These are phyloP conservation scores for Melinaea menophilus DNA, from an alignment of 2,888 invertebrate genomes.

Conservation along the genomic window DNA sequence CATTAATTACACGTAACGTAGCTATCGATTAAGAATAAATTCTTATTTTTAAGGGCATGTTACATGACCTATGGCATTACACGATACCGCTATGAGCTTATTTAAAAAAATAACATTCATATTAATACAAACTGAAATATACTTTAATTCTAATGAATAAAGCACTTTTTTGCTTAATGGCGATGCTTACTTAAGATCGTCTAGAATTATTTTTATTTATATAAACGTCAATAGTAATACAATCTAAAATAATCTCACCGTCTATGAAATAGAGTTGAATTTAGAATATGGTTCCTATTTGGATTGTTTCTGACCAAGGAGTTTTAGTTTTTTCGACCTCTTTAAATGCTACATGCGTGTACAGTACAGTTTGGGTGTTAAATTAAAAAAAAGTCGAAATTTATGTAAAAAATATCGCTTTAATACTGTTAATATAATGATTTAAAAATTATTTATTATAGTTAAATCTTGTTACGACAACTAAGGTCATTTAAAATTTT, in stretches of 20 bases:
- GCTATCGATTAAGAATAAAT: slow-evolving; percentile 25
- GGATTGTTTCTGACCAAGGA: slow-evolving; percentile 23
- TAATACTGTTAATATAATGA: too few relatives aligned
- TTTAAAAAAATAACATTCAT: slow-evolving; percentile 42
- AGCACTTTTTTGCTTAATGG: background rate
- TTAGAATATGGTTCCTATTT: background rate
- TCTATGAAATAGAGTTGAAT: slow-evolving; percentile 5
- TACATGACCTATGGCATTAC: slow-evolving; percentile 61
- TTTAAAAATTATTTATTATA: too few relatives aligned
- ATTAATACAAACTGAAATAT: background rate
- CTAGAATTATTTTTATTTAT: background rate
- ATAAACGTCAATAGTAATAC: background rate
- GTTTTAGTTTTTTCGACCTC: slow-evolving; percentile 41
- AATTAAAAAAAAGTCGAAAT: slow-evolving; percentile 43
- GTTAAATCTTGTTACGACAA: too few relatives aligned
- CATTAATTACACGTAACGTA: slow-evolving; percentile 13
- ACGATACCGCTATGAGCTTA: slow-evolving; percentile 46
- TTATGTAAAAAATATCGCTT: slow-evolving; percentile 27
- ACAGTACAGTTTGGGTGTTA: slow-evolving; percentile 50
- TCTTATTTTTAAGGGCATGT: slow-evolving; percentile 37
- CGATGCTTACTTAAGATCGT: background rate
- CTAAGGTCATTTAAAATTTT: too few relatives aligned
- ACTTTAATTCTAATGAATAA: background rate
- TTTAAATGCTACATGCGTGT: slow-evolving; percentile 47
- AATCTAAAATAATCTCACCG: slow-evolving; percentile 15